Conservation (phyloP, 2,888 invertebrate species). For the Chorisops tibialis region DNA sequence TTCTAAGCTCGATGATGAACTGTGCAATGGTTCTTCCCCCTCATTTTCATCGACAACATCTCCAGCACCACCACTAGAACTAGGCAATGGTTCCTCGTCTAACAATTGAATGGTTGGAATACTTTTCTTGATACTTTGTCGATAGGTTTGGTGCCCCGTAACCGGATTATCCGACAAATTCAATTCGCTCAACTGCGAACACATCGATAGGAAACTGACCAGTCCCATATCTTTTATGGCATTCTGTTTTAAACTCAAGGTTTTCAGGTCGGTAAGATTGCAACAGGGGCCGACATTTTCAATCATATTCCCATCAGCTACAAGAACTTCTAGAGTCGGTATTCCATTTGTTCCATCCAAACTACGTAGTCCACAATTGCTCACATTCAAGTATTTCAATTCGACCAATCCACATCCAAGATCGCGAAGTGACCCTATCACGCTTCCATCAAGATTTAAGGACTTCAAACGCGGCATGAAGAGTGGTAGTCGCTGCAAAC, state of each 20-base stretch:
- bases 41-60: constrained; percentile 13
- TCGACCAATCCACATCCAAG: constrained; percentile 63
- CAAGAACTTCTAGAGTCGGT: constrained; percentile 59
- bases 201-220: constrained; percentile 48
- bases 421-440: constrained; percentile 64
- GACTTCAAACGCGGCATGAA: constrained; percentile 61
- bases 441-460: constrained; percentile 65
- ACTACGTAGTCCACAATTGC: constrained; percentile 62
- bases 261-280: constrained; percentile 53
- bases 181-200: constrained; percentile 56
- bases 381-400: constrained; percentile 55
- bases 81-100: constrained; percentile 45
- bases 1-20: constrained; percentile 22
- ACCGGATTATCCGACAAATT: constrained; percentile 56
- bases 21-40: not conserved
- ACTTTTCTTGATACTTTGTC: constrained; percentile 45
- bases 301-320: constrained; percentile 63
- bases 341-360: constrained; percentile 68
- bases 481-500: constrained; percentile 61
- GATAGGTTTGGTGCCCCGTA: constrained; percentile 45
- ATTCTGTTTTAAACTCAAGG: constrained; percentile 52
- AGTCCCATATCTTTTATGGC: constrained; percentile 46
- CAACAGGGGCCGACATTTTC: constrained; percentile 61
- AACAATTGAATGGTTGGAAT: constrained; percentile 50
- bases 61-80: not conserved